A percentile compares a stretch with the other conserved stretches of the same genome.
phyloP scores from a whole-genome alignment of 2,888 invertebrate genomes.

The Meta bourneti region DNA sequence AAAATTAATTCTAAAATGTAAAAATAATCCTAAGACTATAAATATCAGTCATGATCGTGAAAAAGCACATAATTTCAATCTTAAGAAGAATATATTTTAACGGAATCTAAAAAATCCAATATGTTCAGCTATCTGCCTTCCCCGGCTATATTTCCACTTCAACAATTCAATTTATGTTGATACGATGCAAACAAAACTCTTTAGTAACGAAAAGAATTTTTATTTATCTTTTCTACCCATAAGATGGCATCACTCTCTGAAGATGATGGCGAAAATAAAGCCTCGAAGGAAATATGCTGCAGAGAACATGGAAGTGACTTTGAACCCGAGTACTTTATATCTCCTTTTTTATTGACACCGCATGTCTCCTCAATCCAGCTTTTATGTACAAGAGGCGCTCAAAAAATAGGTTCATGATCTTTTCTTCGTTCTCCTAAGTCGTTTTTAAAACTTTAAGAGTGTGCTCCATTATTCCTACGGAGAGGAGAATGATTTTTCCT shows the following conservation, averaged over 20 bases:
- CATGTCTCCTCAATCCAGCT: background rate
- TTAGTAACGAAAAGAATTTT: background rate
- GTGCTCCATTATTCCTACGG: background rate
- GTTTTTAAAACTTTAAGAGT: background rate
- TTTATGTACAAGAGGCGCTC: background rate
- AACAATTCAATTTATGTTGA: background rate
- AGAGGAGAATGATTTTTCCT: background rate
- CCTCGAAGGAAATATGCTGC: background rate
- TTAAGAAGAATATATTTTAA: too few species aligned
- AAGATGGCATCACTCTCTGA: background rate
- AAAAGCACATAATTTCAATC: too few species aligned
- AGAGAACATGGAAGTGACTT: background rate
- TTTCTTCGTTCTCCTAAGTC: background rate
- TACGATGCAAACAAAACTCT: background rate
- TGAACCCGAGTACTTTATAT: background rate
- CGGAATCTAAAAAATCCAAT: too few species aligned
- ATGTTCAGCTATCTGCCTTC: too few species aligned
- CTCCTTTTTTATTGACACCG: background rate
- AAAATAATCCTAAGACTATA: too few species aligned
- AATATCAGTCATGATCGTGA: too few species aligned
- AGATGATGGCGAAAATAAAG: background rate
- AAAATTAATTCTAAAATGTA: too few species aligned
- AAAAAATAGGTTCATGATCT: background rate
- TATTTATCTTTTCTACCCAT: background rate
- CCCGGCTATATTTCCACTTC: too few species aligned